Evolutionary conservation across 2,113 vertebrate genomes (phyloP), one percentile per base, ranked within the genome.

Genomic region (Fregata magnificens): DNA sequence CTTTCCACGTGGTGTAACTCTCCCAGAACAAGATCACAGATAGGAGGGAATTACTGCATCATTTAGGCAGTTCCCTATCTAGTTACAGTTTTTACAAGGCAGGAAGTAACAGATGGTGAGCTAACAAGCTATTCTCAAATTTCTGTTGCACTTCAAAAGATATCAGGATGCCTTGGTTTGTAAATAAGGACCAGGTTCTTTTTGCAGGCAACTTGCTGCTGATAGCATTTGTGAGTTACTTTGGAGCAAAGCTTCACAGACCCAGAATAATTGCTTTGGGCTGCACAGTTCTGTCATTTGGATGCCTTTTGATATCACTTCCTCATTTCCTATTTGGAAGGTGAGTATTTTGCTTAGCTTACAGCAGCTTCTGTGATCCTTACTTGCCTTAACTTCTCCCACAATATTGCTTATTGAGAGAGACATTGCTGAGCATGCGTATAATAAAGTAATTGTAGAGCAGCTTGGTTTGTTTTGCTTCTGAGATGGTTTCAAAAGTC

Each of bases 151-250:
- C 17, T 62, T 77, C 7, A 31, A 42, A 18, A 44, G 28, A 6
- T 34, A 32, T 3, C 42, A 38, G 50, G 17, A 18, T 78, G 40
- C 10, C 38, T 72, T 84, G 67, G 8, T 53, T 61, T 62, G 58
- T 61, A 28, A 26, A 52, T 32, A 50, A 69, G 36, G 90, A 22
- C 15, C 5, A 40, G 15, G 24, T 81, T 97, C n/a, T 97, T 73
- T 88, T 77, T 90, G 61, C 95, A 99, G 99, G 99, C 42, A 99
- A 99, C 93, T 95, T 99, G 96, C 76, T 99, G 93, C 97, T 99
- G 84, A 99, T 99, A 38, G 98, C 98, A 24, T 99, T 99, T 25
- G 99, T 99, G 96, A 99, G 99, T 91, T 99, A 99, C 95, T 99
- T 99, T 53, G 99, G 99, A 67, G 98, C 99, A 45, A 99, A 99